A percentile compares a stretch with the other conserved stretches of the same genome.
Evolutionary conservation across 1,140 invertebrate species (phyloP).

Genomic region (Aporrectodea caliginosa): DNA sequence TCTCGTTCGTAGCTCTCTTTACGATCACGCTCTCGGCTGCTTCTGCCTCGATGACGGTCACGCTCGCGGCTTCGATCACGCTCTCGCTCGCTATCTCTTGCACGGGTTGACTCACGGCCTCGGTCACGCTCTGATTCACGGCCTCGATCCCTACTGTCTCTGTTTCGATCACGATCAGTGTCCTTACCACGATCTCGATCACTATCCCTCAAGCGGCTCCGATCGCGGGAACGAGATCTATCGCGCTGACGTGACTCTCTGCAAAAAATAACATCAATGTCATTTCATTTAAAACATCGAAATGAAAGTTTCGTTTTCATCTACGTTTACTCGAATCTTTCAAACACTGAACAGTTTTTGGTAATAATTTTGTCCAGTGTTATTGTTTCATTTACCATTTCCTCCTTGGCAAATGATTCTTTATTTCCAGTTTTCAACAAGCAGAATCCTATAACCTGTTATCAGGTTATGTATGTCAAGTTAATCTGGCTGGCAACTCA

Average conservation of each 20-base stretch:
- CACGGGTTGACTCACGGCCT: not conserved
- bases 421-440: too few species aligned
- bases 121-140: not conserved
- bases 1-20: not conserved
- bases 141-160: not conserved
- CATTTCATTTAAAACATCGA: too few species aligned
- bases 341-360: too few species aligned
- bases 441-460: too few species aligned
- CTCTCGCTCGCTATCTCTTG: not conserved
- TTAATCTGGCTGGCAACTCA: too few species aligned
- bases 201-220: not conserved
- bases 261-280: too few species aligned
- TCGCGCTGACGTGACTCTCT: not conserved
- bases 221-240: not conserved
- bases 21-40: not conserved
- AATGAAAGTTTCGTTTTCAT: too few species aligned
- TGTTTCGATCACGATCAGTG: not conserved
- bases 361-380: too few species aligned
- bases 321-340: too few species aligned
- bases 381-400: too few species aligned
- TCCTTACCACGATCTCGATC: not conserved
- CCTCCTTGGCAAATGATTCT: too few species aligned
- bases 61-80: not conserved
- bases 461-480: too few species aligned
- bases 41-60: not conserved